Evolutionary conservation across 2,888 invertebrate genomes (phyloP), one percentile per base, ranked within the genome.

Genomic region (Scaptomyza cyrtandrae): DNA sequence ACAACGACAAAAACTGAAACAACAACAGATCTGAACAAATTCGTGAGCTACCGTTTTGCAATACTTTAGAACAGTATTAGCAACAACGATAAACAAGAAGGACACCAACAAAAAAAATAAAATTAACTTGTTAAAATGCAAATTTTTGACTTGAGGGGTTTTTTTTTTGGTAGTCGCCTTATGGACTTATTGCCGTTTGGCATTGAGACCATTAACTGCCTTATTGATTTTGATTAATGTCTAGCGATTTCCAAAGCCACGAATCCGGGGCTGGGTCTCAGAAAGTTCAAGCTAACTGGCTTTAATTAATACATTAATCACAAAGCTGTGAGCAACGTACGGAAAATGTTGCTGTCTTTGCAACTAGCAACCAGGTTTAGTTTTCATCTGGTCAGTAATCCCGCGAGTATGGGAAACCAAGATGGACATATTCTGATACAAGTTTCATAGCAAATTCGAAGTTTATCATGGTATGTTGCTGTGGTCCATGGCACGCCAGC

Each of bases 41-140:
- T 89, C 88, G 89, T 88, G 89, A 74, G 88, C 88, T 88, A 88
- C 88, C 67, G 88, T 89, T 89, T 86, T 82, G 73, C 82, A 89
- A 86, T 83, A 79, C 61, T 62, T 77, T 71, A 86, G 86, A 79
- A 73, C 71, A 70, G 27, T n/a, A 61, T 31, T 37, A 55, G 48
- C 60, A 62, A 55, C 57, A 56, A 46, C 10, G 46, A 56, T 27
- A 55, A n/a, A 53, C 33, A 59, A 62, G 72, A 64, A 59, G 33
- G 71, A 71, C 56, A 75, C 60, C 64, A 65, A 64, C 77, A 66
- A 64, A 75, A 62, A 63, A 74, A 66, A 79, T n/a, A 76, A 88
- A 88, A 88, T 88, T 89, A 89, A 87, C 88, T 88, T 89, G 88
- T 88, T 89, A 87, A 89, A 88, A 89, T 89, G 89, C 85, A 88